A percentile compares a stretch with the other conserved stretches of the same genome.
Evolutionary conservation across 2,113 vertebrate species (phyloP).

Genomic region (Excalfactoria chinensis): DNA sequence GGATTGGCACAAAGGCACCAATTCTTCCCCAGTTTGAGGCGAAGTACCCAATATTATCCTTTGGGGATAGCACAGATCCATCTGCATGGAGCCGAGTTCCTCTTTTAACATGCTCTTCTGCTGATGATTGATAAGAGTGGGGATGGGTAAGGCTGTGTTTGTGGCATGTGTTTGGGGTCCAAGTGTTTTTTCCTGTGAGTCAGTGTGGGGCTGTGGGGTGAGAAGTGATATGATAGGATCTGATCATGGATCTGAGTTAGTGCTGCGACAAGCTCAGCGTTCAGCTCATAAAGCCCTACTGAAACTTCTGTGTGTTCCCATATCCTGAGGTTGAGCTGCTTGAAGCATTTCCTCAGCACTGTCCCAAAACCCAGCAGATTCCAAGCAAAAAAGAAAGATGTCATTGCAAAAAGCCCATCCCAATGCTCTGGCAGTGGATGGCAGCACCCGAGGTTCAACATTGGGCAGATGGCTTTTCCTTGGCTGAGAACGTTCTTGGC

Average conservation of each 20-base stretch:
- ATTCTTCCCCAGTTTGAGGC: neutral
- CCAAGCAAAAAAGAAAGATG: neutral
- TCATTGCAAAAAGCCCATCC: accelerated
- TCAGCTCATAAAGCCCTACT: neutral
- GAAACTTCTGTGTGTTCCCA: neutral
- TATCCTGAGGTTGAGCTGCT: neutral
- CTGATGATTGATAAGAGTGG: neutral
- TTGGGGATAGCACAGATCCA: neutral
- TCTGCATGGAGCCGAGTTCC: neutral
- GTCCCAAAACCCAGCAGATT: neutral
- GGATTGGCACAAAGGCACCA: slow-evolving; percentile 35
- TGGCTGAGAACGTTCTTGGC: slow-evolving; percentile 33
- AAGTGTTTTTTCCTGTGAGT: neutral
- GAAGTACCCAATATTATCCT: neutral
- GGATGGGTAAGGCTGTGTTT: neutral
- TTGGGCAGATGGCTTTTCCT: slow-evolving; percentile 44
- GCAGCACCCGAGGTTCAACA: neutral
- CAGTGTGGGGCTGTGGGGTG: accelerated
- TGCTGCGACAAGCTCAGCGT: accelerated
- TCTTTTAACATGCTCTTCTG: neutral
- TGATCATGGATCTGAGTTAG: accelerated
- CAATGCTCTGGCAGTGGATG: accelerated
- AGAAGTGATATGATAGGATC: accelerated
- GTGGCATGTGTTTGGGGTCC: accelerated
- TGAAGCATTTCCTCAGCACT: accelerated